These are phyloP conservation scores for Dryobates pubescens DNA, from an alignment of 2,797 vertebrate species.

Conservation along the genomic window DNA sequence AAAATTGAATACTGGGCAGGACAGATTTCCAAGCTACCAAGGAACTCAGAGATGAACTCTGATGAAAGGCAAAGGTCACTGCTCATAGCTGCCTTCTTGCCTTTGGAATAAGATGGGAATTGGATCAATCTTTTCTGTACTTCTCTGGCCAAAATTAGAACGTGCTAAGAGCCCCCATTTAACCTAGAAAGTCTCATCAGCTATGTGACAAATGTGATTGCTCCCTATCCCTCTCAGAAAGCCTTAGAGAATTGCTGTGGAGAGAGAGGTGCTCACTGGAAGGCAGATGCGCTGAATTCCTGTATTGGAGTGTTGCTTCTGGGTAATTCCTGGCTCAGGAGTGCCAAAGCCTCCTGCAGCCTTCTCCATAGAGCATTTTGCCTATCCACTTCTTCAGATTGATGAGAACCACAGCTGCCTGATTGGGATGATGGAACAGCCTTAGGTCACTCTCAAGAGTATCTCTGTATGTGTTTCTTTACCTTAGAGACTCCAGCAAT, in stretches of 20 bases:
- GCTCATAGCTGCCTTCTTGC: background rate
- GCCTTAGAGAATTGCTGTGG: background rate
- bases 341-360: background rate
- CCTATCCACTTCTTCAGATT: background rate
- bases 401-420: background rate
- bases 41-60: slow-evolving; percentile 24
- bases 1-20: background rate
- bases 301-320: background rate
- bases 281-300: background rate
- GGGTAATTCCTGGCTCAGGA: background rate
- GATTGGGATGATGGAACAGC: background rate
- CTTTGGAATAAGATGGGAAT: background rate
- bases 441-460: background rate
- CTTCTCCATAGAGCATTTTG: background rate
- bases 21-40: background rate
- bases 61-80: background rate
- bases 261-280: background rate
- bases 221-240: background rate
- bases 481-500: background rate
- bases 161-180: background rate
- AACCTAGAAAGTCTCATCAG: background rate
- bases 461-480: background rate
- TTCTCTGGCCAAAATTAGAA: background rate
- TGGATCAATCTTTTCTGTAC: background rate
- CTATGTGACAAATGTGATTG: accelerated